A percentile compares a stretch with the other conserved stretches of the same genome.
Conservation (phyloP, 2,888 invertebrate genomes). For the Tetranychus piercei region DNA sequence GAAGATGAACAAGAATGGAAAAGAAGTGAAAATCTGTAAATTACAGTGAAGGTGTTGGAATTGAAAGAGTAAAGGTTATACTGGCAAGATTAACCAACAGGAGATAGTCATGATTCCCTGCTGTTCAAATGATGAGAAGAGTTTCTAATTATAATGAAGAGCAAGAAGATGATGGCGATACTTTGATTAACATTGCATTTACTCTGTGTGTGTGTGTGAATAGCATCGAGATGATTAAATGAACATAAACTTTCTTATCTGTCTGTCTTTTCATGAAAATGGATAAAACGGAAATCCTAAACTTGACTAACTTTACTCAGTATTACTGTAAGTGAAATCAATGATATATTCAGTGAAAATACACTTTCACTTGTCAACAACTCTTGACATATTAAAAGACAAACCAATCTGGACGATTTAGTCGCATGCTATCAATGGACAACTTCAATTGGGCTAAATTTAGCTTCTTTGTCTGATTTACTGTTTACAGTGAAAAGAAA, state of each 20-base stretch:
- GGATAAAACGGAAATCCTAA: neutral
- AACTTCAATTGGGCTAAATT: too few species aligned
- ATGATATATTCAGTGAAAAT: too few species aligned
- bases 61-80: neutral
- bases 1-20: neutral
- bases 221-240: neutral
- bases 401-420: too few species aligned
- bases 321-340: too few species aligned
- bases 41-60: neutral
- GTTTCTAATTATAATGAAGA: neutral
- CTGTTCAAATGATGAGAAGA: neutral
- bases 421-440: too few species aligned
- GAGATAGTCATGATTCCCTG: neutral
- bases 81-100: neutral
- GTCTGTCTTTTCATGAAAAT: conserved; percentile 2
- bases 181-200: neutral
- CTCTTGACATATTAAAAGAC: too few species aligned
- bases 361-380: too few species aligned
- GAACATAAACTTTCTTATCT: neutral
- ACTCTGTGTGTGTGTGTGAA: neutral
- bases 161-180: too few species aligned
- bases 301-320: too few species aligned
- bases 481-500: too few species aligned
- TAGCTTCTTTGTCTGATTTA: too few species aligned
- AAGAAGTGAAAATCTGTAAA: neutral